Conservation (phyloP, 2,888 invertebrate genomes). For the Labia minor region DNA sequence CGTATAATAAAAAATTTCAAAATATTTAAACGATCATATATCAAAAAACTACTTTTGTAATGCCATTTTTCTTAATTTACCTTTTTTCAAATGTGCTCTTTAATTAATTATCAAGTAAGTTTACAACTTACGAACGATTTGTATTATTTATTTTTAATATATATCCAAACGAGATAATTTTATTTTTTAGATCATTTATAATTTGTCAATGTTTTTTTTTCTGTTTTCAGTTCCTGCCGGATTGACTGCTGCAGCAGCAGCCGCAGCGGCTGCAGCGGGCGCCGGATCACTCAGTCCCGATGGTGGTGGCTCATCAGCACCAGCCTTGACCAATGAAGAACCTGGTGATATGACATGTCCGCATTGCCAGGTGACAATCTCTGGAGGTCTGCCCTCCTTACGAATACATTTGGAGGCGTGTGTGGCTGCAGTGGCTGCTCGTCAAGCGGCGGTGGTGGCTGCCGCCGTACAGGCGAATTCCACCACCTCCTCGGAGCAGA, state of each 20-base stretch:
- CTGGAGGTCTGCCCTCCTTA: background rate
- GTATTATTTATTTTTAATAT: no score
- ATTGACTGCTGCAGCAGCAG: slow-evolving; percentile 31
- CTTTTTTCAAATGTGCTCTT: no score
- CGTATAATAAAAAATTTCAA: no score
- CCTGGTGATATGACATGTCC: background rate
- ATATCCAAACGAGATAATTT: no score
- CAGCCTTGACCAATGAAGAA: background rate
- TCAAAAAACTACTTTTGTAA: no score
- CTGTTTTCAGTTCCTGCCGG: background rate
- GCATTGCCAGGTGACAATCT: background rate
- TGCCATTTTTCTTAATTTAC: no score
- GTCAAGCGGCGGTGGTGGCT: background rate
- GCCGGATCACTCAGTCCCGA: slow-evolving; percentile 33
- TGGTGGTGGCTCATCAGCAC: background rate
- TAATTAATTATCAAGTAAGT: no score
- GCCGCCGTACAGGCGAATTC: slow-evolving; percentile 16
- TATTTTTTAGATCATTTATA: no score
- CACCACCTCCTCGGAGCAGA: slow-evolving; percentile 18
- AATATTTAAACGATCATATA: no score
- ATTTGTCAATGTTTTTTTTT: background rate
- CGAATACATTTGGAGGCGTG: background rate
- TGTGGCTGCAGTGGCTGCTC: slow-evolving; percentile 4
- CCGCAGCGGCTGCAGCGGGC: slow-evolving; percentile 37
- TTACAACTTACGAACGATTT: no score